Evolutionary conservation across 2,113 vertebrate genomes (phyloP), one percentile per base, ranked within the genome.

Genomic region (Passer montanus): DNA sequence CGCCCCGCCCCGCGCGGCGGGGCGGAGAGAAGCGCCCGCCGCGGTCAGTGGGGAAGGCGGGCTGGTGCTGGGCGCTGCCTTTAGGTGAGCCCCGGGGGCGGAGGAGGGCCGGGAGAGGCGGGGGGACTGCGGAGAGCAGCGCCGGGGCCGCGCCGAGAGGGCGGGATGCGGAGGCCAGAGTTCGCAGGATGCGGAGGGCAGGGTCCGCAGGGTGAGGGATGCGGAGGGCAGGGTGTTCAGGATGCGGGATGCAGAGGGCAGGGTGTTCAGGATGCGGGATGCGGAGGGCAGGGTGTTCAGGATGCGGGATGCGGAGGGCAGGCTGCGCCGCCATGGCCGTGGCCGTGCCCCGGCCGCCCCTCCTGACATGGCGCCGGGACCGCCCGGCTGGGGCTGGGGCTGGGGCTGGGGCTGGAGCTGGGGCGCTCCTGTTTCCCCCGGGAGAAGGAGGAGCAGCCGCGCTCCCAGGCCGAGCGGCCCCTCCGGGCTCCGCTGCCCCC

Each of bases 11-110:
- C 15, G 37, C 30, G 60, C 26, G 81, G 63, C 76, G 21, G 47
- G 72, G 86, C 72, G 73, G 62, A 55, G 53, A 53, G 85, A 66
- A 70, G 37, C 10, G 27, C 72, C 50, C 58, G 83, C 60, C 33
- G 62, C 75, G 18, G 6, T 39, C 84, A 30, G 13, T 47, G 89
- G 92, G 75, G 43, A 79, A 82, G 89, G 92, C 77, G 87, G 93
- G 73, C 66, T 47, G 81, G 63, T 22, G 60, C 72, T 17, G 46
- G 56, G 68, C 39, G 33, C 74, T 62, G 53, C 2, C 52, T 58
- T 5, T 39, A 90, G 94, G 93, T 90, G 86, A 92, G 93, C 72
- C 70, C 69, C 27, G 82, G 77, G 66, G 90, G 80, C 31, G 67
- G 67, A 59, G 93, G 35, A 73, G 55, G 66, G 66, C 31, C 12